phyloP scores from a whole-genome alignment of 2,797 vertebrate species.

The Brotula barbata region DNA sequence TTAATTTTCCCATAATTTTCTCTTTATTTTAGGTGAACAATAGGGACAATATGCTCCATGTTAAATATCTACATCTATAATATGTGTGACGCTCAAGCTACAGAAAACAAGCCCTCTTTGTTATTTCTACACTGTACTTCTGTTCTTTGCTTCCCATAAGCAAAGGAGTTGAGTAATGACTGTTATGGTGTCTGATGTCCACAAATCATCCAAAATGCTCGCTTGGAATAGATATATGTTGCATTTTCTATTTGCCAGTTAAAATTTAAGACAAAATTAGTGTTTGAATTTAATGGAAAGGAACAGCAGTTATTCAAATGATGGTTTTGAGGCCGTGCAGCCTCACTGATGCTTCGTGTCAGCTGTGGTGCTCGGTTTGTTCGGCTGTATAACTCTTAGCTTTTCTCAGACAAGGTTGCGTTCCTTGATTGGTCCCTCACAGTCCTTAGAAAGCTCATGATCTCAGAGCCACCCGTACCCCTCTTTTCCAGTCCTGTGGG shows the following conservation, averaged over 20 bases:
- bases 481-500: slow-evolving; percentile 75
- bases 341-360: slow-evolving; percentile 17
- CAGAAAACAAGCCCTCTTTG: not conserved
- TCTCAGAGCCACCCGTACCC: slow-evolving; percentile 86
- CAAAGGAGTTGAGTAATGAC: slow-evolving; percentile 13
- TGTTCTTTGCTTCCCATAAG: slow-evolving; percentile 24
- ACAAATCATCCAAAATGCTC: slow-evolving; percentile 46
- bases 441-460: slow-evolving; percentile 88
- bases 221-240: slow-evolving; percentile 40
- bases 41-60: no score
- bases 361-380: slow-evolving; percentile 17
- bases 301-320: slow-evolving; percentile 30
- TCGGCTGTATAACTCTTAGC: not conserved
- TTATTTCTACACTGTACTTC: slow-evolving; percentile 17
- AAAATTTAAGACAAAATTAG: slow-evolving; percentile 50
- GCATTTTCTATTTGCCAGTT: slow-evolving; percentile 57
- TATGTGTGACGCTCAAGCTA: not conserved
- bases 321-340: slow-evolving; percentile 4
- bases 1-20: not conserved
- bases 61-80: no score
- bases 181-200: slow-evolving; percentile 33
- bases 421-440: slow-evolving; percentile 83
- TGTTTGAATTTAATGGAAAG: slow-evolving; percentile 11
- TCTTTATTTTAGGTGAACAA: not conserved
- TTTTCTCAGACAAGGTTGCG: slow-evolving; percentile 41